Evolutionary conservation across 2,888 invertebrate species (phyloP).

Genomic region (Pachycephus smyrnensis): DNA sequence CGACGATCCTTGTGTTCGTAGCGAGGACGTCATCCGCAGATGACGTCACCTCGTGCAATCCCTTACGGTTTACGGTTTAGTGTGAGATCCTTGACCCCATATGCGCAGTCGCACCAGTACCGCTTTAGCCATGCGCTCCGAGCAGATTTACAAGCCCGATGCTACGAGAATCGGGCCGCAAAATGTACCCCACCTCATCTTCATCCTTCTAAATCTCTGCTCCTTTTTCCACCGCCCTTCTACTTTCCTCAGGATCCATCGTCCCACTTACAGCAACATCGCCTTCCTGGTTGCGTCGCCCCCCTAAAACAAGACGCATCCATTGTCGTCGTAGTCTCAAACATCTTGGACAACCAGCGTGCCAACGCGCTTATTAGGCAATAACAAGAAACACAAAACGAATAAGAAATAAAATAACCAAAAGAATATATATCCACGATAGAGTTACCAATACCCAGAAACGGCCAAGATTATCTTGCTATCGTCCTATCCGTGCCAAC

Average conservation of each 20-base stretch:
- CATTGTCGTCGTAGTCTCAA: background rate
- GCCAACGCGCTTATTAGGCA: background rate
- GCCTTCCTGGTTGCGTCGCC: no score
- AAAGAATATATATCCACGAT: background rate
- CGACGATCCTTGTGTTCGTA: background rate
- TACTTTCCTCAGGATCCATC: no score
- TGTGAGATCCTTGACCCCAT: slow-evolving; percentile 1
- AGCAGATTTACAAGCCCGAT: slow-evolving; percentile 1
- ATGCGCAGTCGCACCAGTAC: background rate
- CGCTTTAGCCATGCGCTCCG: background rate
- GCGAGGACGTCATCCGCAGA: background rate
- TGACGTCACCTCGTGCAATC: slow-evolving; percentile 2
- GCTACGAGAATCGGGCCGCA: background rate
- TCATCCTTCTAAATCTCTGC: background rate
- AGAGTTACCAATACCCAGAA: background rate
- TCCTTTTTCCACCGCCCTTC: background rate
- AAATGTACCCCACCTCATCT: background rate
- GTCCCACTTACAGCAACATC: no score
- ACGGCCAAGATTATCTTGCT: background rate
- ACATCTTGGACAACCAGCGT: background rate
- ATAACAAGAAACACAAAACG: background rate
- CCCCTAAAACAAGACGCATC: background rate
- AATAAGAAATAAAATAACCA: background rate
- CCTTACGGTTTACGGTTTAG: background rate
- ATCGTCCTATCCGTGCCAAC: background rate